Evolutionary conservation across 2,113 vertebrate genomes (phyloP), one percentile per base, ranked within the genome.

Genomic region (Melanostigma gelatinosum): DNA sequence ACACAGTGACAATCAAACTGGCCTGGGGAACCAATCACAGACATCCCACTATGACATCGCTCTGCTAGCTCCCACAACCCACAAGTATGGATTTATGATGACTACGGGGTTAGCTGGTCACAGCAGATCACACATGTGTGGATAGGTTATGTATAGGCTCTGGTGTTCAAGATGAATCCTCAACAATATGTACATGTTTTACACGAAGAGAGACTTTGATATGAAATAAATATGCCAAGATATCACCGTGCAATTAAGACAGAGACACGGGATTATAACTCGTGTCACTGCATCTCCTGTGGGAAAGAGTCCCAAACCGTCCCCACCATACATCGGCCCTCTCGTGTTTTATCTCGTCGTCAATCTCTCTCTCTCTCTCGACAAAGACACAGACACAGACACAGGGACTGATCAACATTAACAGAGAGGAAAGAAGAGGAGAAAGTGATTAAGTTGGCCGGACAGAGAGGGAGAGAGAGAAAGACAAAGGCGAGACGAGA

Each of bases 401-500:
- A 38, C 11, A 24, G n/a, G 24, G 80, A 72, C 29, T 27, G 74
- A 83, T 70, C 67, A 18, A 66, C 71, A 80, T 75, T 78, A 88
- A 89, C 60, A 79, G 48, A 61, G 61, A 62, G 57, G 36, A 63
- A 72, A 42, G 13, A 52, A 76, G 64, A 18, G n/a, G 12, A 48
- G 29, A 61, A 58, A 44, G 36, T 12, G 29, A 46, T 8, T 29
- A 52, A 57, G 69, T 48, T 64, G 40, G 70, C 38, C 55, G 76
- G 58, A 65, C 34, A 36, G 12, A 48, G 27, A 65, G 40, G 58
- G 27, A 76, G 75, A 60, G 76, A 60, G 38, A 74, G 76, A 57
- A 29, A 67, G 72, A 87, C 74, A 71, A 57, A 76, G 79, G 72
- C 55, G 54, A 48, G 86, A 78, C 46, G 55, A 76, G 80, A 67